Evolutionary conservation across 2,888 invertebrate genomes (phyloP).

Genomic region (Metellina segmentata): DNA sequence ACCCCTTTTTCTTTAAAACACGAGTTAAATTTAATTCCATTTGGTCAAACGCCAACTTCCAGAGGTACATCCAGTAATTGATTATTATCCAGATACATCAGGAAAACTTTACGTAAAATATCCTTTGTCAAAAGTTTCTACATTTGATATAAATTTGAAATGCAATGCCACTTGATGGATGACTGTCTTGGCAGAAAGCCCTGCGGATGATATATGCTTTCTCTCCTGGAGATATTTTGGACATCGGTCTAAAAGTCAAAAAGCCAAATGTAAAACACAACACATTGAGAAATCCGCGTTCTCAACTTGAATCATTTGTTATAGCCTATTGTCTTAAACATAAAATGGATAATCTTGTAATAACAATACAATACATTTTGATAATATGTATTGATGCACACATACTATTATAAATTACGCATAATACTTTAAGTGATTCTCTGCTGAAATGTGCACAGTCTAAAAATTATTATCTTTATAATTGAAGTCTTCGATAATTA

Average conservation of each 20-base stretch:
- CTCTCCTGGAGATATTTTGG: background rate
- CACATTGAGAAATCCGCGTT: background rate
- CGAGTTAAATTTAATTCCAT: too few relatives aligned
- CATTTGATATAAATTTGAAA: background rate
- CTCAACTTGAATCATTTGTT: background rate
- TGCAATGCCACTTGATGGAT: background rate
- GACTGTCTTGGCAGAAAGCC: background rate
- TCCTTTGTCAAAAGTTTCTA: background rate
- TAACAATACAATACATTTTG: too few relatives aligned
- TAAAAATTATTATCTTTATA: too few relatives aligned
- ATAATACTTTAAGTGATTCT: too few relatives aligned
- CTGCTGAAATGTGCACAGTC: too few relatives aligned
- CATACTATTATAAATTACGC: too few relatives aligned
- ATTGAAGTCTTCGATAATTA: too few relatives aligned
- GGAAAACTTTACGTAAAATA: background rate
- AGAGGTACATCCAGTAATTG: background rate
- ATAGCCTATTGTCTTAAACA: background rate
- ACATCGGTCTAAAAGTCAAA: background rate
- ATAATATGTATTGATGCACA: too few relatives aligned
- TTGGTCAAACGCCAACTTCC: too few relatives aligned
- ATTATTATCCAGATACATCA: background rate
- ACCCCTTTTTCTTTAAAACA: too few relatives aligned
- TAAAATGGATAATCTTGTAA: background rate
- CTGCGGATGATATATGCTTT: background rate
- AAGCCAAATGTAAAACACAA: background rate